Conservation (phyloP, 2,888 invertebrate genomes). For the Drosophila kuntzei region DNA sequence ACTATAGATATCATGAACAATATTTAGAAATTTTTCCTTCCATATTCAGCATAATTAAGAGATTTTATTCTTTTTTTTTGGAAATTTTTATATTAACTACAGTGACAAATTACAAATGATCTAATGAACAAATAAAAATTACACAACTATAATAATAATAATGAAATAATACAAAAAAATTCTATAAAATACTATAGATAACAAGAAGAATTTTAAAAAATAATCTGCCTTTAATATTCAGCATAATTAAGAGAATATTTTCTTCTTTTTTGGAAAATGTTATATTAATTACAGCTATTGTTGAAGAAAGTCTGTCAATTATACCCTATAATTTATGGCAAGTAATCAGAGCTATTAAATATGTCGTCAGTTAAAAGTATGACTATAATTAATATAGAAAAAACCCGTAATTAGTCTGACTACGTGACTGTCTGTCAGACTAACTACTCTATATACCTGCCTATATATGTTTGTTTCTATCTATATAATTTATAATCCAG, state of each 20-base stretch:
- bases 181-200: not conserved
- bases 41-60: not conserved
- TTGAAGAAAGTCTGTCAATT: not conserved
- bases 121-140: constrained; percentile 20
- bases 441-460: not conserved
- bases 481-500: constrained; percentile 14
- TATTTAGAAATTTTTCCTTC: too few relatives aligned
- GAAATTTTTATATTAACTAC: too few relatives aligned
- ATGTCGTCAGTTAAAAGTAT: not conserved
- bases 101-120: constrained; percentile 37
- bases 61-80: too few relatives aligned
- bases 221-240: too few relatives aligned
- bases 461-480: not conserved
- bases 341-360: constrained; percentile 12
- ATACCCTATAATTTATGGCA: constrained; percentile 2
- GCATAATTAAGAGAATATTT: too few relatives aligned
- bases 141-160: constrained; percentile 4
- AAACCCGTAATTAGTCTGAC: constrained; percentile 49
- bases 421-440: constrained; percentile 36
- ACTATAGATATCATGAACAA: too few relatives aligned
- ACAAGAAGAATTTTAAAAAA: too few relatives aligned
- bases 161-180: not conserved
- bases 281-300: not conserved
- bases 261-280: not conserved
- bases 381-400: constrained; percentile 37